Evolutionary conservation across 2,797 vertebrate genomes (phyloP), one percentile per base, ranked within the genome.

Genomic region (Platyrinchus mystaceus): DNA sequence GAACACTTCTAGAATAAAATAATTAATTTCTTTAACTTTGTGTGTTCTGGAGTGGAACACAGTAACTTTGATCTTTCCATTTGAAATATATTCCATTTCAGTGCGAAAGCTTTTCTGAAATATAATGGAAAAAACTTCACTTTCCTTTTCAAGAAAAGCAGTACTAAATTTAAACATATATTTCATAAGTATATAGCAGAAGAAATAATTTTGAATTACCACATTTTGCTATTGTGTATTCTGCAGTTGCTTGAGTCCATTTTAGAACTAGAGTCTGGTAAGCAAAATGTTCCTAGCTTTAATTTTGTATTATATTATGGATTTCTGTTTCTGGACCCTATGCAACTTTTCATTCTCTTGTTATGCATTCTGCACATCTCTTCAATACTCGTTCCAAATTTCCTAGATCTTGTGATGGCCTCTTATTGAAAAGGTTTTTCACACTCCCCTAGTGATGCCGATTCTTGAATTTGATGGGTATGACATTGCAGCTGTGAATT

Each of bases 161-260:
- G 55, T 44, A 43, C 78, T 82, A 81, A 88, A 86, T 93, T 95
- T 90, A 77, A 94, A 74, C 47, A 49, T 85, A 26, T 86, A 56
- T 89, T 87, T 91, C 56, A 17, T 70, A 87, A 81, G 58, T 86
- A 56, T 82, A 82, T 84, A 84, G 82, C 32, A 43, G 24, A 87
- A 93, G 60, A 93, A 93, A 93, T 91, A 90, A 93, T 56, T 39
- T 24, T 90, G 76, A 93, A 82, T 86, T 37, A 60, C 60, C 23
- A 71, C 73, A 63, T 90, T 90, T 94, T 87, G 20, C 46, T 84
- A 5, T 64, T 47, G 39, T 44, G 8, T 84, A 19, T 92, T 91
- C 74, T 95, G 56, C 32, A 37, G 43, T 91, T 18, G 3, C 46
- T 58, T 70, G 56, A 52, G 43, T 82, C 67, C 46, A 63, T 77